phyloP scores from a whole-genome alignment of 2,888 invertebrate species.

The Celastrina argiolus region DNA sequence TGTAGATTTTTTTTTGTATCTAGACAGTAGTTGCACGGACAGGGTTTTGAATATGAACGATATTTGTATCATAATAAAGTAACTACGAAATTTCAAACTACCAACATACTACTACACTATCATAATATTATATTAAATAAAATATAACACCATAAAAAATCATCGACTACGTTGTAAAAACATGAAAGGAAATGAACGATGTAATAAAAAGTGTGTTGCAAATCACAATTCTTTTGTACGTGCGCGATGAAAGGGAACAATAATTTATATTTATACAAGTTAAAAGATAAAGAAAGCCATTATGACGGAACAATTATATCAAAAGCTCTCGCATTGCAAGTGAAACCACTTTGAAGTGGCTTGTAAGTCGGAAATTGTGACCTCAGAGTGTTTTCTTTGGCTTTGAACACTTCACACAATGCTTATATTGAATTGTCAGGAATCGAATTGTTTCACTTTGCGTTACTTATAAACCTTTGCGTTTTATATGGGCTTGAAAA shows the following conservation, averaged over 20 bases:
- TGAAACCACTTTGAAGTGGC: constrained; percentile 9
- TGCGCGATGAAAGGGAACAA: constrained; percentile 6
- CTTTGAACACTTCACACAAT: background rate
- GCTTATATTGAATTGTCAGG: background rate
- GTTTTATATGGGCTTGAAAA: background rate
- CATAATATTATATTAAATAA: too few relatives aligned
- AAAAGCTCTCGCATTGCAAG: background rate
- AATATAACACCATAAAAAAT: background rate
- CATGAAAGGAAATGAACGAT: background rate
- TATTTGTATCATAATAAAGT: too few relatives aligned
- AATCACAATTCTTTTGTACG: constrained; percentile 3
- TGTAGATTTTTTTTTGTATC: too few relatives aligned
- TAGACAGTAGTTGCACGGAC: too few relatives aligned
- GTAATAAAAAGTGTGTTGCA: background rate
- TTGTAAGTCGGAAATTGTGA: constrained; percentile 9
- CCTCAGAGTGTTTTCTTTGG: constrained; percentile 5
- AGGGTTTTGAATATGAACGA: too few relatives aligned
- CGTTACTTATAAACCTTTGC: background rate
- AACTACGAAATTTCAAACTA: too few relatives aligned
- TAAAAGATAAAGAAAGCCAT: background rate
- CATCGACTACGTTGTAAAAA: background rate
- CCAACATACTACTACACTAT: too few relatives aligned
- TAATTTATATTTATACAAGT: constrained; percentile 12
- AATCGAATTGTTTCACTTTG: background rate
- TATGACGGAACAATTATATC: constrained; percentile 6